Conservation (phyloP, 1,140 invertebrate genomes). For the Littorina saxatilis region DNA sequence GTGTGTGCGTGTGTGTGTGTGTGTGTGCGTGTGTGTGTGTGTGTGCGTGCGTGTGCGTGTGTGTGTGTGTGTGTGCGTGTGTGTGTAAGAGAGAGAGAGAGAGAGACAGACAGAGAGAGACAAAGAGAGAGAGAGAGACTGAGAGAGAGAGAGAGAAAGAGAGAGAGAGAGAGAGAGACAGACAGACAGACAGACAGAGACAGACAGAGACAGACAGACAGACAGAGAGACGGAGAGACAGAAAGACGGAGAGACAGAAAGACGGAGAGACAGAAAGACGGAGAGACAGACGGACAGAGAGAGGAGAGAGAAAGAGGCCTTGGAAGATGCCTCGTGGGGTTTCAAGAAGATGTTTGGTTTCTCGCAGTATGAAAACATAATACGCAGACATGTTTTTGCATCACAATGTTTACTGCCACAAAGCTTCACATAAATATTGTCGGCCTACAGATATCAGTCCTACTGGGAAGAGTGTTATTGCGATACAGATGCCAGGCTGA, state of each 20-base stretch:
- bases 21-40: constrained; percentile 11
- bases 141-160: not conserved
- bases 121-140: not conserved
- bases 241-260: not conserved
- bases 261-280: too few species aligned
- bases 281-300: too few species aligned
- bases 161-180: not conserved
- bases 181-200: not conserved
- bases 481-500: too few species aligned
- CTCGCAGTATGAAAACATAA: too few species aligned
- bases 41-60: constrained; percentile 1
- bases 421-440: too few species aligned
- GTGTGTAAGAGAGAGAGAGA: constrained; percentile 16
- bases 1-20: not conserved
- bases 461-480: too few species aligned
- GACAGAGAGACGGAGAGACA: not conserved
- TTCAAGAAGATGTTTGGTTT: too few species aligned
- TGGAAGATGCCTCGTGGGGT: too few species aligned
- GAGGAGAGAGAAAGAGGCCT: too few species aligned
- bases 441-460: too few species aligned
- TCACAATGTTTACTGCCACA: too few species aligned
- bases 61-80: not conserved
- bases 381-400: too few species aligned
- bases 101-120: constrained; percentile 19
- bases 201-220: not conserved